Percentiles rank a stretch among this genome's conserved stretches.
phyloP scores from a whole-genome alignment of 2,888 invertebrate genomes.

The Drosophila siamana region DNA sequence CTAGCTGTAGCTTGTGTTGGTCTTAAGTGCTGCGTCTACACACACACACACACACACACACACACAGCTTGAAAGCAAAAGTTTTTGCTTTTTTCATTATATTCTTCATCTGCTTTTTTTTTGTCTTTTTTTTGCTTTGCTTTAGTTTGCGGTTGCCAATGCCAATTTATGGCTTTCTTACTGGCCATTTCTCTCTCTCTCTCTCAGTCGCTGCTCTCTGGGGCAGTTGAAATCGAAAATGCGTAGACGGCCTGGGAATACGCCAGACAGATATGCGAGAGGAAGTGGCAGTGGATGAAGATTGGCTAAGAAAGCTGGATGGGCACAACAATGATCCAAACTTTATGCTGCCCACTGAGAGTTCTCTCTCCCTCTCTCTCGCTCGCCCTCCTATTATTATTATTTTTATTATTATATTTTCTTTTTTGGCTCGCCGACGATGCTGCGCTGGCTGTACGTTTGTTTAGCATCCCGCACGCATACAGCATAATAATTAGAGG shows the following conservation, averaged over 20 bases:
- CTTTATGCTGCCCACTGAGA: slow-evolving; percentile 23
- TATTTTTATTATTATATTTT: slow-evolving; percentile 66
- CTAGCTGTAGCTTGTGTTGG: slow-evolving; percentile 13
- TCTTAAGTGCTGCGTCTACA: slow-evolving; percentile 66
- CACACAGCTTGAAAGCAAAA: slow-evolving; percentile 67
- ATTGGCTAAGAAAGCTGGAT: slow-evolving; percentile 10
- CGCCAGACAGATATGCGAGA: slow-evolving; percentile 21
- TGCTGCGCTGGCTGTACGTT: slow-evolving; percentile 62
- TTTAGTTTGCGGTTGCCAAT: slow-evolving; percentile 67
- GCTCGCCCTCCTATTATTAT: slow-evolving; percentile 13
- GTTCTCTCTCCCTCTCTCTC: slow-evolving; percentile 10
- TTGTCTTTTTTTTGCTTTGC: slow-evolving; percentile 8
- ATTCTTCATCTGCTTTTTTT: slow-evolving; percentile 18
- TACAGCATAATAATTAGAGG: slow-evolving; percentile 80
- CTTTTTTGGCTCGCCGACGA: slow-evolving; percentile 29
- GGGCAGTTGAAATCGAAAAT: slow-evolving; percentile 77
- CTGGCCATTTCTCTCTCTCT: slow-evolving; percentile 3
- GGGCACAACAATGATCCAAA: slow-evolving; percentile 47
- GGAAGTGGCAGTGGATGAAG: slow-evolving; percentile 9
- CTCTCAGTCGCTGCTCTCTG: slow-evolving; percentile 21
- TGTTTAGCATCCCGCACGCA: slow-evolving; percentile 74
- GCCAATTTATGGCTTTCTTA: slow-evolving; percentile 71
- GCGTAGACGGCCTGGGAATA: slow-evolving; percentile 68
- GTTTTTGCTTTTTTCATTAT: slow-evolving; percentile 49
- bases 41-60: no score